Evolutionary conservation across 37 sponge, comb jelly and placozoan genomes (phyloP).

Genomic region (Ianthella basta): DNA sequence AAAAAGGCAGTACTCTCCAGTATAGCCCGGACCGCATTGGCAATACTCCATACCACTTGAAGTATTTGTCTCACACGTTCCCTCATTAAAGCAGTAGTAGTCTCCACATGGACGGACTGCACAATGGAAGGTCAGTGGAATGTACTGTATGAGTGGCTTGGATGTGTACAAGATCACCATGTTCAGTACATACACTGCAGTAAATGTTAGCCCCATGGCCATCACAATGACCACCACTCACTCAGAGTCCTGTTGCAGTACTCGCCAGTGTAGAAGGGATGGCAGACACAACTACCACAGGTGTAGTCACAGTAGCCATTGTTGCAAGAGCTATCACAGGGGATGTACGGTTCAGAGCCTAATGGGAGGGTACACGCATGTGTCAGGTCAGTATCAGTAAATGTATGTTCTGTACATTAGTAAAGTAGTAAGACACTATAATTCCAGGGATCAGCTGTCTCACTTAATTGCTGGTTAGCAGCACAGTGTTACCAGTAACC

Average conservation of each 20-base stretch:
- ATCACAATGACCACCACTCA: not conserved
- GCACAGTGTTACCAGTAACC: no score
- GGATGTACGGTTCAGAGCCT: no score
- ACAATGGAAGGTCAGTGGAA: not conserved
- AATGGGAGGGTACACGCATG: not conserved
- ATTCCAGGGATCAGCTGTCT: no score
- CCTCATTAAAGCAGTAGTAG: slow-evolving; percentile 25
- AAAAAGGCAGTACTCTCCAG: slow-evolving; percentile 22
- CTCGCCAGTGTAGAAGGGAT: slow-evolving; percentile 27
- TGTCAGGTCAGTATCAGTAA: not conserved
- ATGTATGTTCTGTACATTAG: no score
- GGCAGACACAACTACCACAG: not conserved
- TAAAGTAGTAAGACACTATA: no score
- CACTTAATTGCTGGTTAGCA: no score
- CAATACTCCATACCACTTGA: not conserved
- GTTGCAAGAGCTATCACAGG: not conserved
- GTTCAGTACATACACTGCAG: no score
- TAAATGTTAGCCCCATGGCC: no score
- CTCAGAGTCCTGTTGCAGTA: not conserved
- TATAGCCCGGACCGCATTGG: not conserved
- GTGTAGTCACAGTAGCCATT: slow-evolving; percentile 1
- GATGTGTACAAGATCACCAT: not conserved
- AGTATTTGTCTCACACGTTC: not conserved
- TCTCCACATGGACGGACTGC: slow-evolving; percentile 12
- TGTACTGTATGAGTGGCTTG: not conserved